Evolutionary conservation across 1,140 invertebrate species (phyloP).

Genomic region (Lutraria rhynchaena): DNA sequence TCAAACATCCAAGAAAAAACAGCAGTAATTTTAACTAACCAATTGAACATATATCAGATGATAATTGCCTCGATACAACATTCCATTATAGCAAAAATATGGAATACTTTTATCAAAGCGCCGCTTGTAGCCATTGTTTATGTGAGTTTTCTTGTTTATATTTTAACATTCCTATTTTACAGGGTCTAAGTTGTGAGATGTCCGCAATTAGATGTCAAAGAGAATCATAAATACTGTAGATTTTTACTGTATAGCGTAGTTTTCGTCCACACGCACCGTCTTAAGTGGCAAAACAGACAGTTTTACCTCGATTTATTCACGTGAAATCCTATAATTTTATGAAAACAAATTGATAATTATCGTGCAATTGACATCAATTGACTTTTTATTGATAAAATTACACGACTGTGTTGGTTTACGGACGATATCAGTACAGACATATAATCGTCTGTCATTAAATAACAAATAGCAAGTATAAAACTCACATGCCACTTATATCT

Average conservation of each 20-base stretch:
- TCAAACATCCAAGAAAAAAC: too few relatives aligned
- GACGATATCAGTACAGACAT: too few relatives aligned
- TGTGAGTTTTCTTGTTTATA: slow-evolving; percentile 20
- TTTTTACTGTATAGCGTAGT: not conserved
- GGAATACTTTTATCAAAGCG: slow-evolving; percentile 6
- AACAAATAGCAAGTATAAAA: too few relatives aligned
- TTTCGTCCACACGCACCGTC: slow-evolving; percentile 8
- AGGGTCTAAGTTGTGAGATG: not conserved
- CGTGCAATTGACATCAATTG: too few relatives aligned
- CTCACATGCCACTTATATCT: too few relatives aligned
- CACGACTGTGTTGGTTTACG: too few relatives aligned
- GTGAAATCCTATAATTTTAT: slow-evolving; percentile 23
- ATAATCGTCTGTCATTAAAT: too few relatives aligned
- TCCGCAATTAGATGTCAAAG: slow-evolving; percentile 2
- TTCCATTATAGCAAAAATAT: slow-evolving; percentile 25
- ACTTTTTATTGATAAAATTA: too few relatives aligned
- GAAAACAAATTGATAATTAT: slow-evolving; percentile 34
- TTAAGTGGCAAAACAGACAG: slow-evolving; percentile 30
- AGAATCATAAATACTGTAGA: slow-evolving; percentile 1
- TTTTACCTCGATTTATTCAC: not conserved
- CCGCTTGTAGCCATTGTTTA: slow-evolving; percentile 22
- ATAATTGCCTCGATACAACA: not conserved
- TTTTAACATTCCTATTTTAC: slow-evolving; percentile 34
- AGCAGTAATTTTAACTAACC: too few relatives aligned
- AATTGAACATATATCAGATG: slow-evolving; percentile 5